These are phyloP conservation scores for Gisinianus flammeolus DNA, from an alignment of 2,888 invertebrate species.

Conservation along the genomic window DNA sequence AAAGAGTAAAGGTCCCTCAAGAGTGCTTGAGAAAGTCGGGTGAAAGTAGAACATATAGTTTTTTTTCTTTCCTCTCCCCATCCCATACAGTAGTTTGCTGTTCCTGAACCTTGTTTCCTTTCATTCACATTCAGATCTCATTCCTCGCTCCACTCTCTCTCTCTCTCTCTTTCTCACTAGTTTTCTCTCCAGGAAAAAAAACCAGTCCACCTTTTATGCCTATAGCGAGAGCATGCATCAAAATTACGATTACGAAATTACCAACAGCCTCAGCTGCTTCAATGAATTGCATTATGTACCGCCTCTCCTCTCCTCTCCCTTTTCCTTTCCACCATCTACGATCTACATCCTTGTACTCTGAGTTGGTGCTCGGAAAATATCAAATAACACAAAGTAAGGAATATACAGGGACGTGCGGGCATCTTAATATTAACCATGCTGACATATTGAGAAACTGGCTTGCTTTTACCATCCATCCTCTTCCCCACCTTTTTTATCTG, in stretches of 20 bases:
- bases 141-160: neutral
- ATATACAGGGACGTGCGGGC: too few species aligned
- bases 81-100: neutral
- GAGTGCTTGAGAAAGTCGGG: neutral
- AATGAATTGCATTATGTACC: neutral
- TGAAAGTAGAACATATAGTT: neutral
- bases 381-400: too few species aligned
- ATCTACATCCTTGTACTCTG: too few species aligned
- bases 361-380: too few species aligned
- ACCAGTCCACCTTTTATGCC: neutral
- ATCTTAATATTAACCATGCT: too few species aligned
- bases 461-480: too few species aligned
- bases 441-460: too few species aligned
- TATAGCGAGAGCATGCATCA: conserved; percentile 3
- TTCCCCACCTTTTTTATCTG: too few species aligned
- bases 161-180: neutral
- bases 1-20: conserved; percentile 13
- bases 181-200: neutral
- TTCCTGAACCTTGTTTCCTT: neutral
- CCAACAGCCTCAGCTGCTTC: neutral
- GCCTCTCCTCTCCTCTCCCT: too few species aligned
- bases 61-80: neutral
- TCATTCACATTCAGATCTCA: conserved; percentile 9
- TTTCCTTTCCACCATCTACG: too few species aligned
- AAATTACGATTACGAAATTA: conserved; percentile 10